Percentiles rank a stretch among this genome's conserved stretches.
phyloP scores from a whole-genome alignment of 2,797 vertebrate genomes.

The Peromyscus aztecus region DNA sequence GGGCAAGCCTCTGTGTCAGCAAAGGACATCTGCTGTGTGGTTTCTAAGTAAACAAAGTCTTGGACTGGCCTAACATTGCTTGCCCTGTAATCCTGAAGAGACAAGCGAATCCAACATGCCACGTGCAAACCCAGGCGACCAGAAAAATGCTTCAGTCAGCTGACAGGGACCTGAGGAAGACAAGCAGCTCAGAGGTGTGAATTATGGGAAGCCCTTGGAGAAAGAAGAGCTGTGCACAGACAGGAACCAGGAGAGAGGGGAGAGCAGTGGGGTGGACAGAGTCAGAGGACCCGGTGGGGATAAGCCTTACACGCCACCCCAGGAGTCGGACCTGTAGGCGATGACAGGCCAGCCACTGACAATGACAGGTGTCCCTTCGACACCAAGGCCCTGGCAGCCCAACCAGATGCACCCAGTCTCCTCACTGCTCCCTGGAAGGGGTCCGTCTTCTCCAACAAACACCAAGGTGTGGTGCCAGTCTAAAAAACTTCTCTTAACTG shows the following conservation, averaged over 20 bases:
- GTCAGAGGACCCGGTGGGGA: neutral
- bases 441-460: neutral
- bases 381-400: neutral
- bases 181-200: neutral
- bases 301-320: neutral
- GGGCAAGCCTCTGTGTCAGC: neutral
- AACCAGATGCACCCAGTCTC: neutral
- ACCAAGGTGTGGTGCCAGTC: neutral
- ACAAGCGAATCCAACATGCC: neutral
- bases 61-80: neutral
- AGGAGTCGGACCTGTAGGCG: neutral
- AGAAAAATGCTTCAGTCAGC: neutral
- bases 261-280: no score
- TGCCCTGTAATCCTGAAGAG: neutral
- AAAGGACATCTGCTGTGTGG: neutral
- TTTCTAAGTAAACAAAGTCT: constrained; percentile 51
- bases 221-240: neutral
- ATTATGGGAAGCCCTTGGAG: neutral
- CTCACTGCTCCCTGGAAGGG: neutral
- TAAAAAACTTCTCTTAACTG: neutral
- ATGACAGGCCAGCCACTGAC: neutral
- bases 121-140: neutral
- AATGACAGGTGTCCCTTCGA: neutral
- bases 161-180: neutral
- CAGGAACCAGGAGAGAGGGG: neutral